Conservation (phyloP, 2,888 invertebrate species). For the Ormyrus nitidulus region DNA sequence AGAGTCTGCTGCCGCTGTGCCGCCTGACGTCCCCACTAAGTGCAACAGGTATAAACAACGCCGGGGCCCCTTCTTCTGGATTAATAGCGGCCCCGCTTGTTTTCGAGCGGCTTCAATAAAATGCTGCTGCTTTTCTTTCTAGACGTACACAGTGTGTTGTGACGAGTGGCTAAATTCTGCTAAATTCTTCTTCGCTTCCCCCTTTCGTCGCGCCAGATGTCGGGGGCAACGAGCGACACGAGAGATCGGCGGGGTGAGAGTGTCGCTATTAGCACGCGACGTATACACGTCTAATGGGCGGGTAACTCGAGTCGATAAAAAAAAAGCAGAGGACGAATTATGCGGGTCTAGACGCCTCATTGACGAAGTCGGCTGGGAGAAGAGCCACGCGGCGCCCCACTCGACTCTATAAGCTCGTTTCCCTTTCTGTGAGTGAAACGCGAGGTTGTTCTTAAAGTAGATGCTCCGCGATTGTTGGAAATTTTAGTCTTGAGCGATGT, state of each 20-base stretch:
- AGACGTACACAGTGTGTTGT: too few species aligned
- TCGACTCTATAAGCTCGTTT: conserved; percentile 41
- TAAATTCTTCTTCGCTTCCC: not conserved
- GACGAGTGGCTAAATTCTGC: too few species aligned
- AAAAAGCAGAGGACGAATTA: conserved; percentile 31
- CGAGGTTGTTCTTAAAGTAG: conserved; percentile 18
- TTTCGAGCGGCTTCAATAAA: too few species aligned
- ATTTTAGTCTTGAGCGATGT: too few species aligned
- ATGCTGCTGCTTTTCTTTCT: too few species aligned
- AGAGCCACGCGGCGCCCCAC: conserved; percentile 1
- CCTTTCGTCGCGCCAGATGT: not conserved
- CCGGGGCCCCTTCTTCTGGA: too few species aligned
- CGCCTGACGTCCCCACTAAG: too few species aligned
- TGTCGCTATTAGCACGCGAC: conserved; percentile 37
- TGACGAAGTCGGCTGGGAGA: conserved; percentile 3
- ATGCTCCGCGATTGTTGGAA: not conserved
- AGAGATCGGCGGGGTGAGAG: not conserved
- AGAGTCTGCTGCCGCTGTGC: not conserved
- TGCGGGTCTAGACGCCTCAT: conserved; percentile 42
- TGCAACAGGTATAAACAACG: too few species aligned
- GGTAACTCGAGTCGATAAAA: conserved; percentile 41
- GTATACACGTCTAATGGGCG: conserved; percentile 12
- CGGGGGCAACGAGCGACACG: conserved; percentile 12
- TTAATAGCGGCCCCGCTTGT: too few species aligned
- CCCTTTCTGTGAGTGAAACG: conserved; percentile 18